A percentile compares a stretch with the other conserved stretches of the same genome.
Conservation (phyloP, 2,797 vertebrate species). For the Leuciscus waleckii region DNA sequence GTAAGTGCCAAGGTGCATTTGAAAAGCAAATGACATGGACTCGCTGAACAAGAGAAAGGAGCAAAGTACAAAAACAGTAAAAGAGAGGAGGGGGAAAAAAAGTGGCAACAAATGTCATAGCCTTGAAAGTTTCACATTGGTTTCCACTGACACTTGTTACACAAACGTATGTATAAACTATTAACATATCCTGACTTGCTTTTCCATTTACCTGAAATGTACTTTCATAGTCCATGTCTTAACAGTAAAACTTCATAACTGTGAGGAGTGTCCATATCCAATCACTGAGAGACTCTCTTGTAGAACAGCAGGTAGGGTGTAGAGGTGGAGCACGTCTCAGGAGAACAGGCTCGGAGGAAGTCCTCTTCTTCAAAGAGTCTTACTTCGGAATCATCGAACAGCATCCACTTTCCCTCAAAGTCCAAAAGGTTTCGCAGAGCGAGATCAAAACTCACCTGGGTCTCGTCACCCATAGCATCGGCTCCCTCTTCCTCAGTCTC, state of each 20-base stretch:
- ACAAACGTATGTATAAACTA: not conserved
- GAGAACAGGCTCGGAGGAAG: conserved; percentile 90
- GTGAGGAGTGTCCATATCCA: not conserved
- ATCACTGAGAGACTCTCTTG: conserved; percentile 77
- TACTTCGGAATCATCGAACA: conserved; percentile 97
- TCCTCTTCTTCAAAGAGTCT: conserved; percentile 93
- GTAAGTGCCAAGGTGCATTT: conserved; percentile 64
- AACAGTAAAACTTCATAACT: not conserved
- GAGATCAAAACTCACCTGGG: conserved; percentile 53
- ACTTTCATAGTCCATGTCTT: not conserved
- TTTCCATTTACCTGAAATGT: not conserved
- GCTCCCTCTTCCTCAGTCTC: conserved; percentile 47
- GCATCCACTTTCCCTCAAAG: conserved; percentile 95
- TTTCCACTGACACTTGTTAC: conserved; percentile 18
- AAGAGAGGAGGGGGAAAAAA: not conserved
- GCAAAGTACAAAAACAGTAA: conserved; percentile 6
- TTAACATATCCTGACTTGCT: conserved; percentile 16
- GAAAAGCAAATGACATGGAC: conserved; percentile 14
- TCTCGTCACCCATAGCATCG: conserved; percentile 26
- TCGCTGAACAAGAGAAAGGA: not conserved
- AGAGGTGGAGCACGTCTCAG: conserved; percentile 87
- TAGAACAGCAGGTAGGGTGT: conserved; percentile 98
- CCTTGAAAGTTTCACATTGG: not conserved
- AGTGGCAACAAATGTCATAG: conserved; percentile 3
- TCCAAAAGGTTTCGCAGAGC: conserved; percentile 79